phyloP scores from a whole-genome alignment of 2,113 vertebrate genomes.

The Lophochroa leadbeateri region DNA sequence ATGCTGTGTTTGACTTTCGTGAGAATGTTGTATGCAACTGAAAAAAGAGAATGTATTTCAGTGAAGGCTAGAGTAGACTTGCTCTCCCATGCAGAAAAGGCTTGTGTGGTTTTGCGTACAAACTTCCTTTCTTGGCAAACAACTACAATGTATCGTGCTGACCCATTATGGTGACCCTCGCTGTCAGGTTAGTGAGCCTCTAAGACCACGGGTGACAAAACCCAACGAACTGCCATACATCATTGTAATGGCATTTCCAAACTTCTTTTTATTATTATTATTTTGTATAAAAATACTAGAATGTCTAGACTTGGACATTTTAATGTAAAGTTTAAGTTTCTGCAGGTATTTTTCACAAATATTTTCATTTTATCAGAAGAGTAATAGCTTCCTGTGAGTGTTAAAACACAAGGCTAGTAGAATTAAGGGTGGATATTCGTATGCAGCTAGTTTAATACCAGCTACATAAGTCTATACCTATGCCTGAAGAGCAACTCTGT shows the following conservation, averaged over 20 bases:
- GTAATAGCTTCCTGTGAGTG: background rate
- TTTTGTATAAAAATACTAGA: background rate
- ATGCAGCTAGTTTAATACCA: background rate
- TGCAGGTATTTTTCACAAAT: background rate
- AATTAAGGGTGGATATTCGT: background rate
- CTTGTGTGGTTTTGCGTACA: background rate
- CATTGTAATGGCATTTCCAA: background rate
- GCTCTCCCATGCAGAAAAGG: background rate
- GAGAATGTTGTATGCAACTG: background rate
- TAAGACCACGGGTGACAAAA: background rate
- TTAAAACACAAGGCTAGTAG: background rate
- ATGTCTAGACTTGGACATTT: background rate
- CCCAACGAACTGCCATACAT: background rate
- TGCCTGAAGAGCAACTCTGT: background rate
- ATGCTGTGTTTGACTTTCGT: background rate
- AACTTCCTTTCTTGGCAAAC: background rate
- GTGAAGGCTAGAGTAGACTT: background rate
- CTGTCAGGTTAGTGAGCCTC: background rate
- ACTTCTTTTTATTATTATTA: background rate
- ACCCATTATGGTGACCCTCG: background rate
- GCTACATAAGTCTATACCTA: background rate
- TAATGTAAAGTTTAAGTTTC: background rate
- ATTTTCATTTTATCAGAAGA: background rate
- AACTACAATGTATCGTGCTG: rapidly evolving
- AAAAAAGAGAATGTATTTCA: background rate